phyloP scores from a whole-genome alignment of 1,140 invertebrate species.

The Drosophila varians region DNA sequence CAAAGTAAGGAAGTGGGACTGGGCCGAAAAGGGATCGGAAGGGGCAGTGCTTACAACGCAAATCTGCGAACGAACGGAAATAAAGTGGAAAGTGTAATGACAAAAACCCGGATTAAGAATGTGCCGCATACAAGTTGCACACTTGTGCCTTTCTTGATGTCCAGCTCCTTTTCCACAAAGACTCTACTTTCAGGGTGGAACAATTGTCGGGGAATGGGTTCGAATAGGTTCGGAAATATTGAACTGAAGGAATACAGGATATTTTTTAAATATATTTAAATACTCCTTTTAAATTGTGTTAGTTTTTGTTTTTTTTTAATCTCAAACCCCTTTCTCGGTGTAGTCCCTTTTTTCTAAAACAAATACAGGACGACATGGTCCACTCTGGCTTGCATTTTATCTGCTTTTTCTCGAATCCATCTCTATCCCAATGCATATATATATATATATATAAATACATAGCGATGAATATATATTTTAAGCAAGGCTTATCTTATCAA shows the following conservation, averaged over 20 bases:
- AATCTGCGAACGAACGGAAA: conserved; percentile 63
- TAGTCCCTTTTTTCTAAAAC: no score
- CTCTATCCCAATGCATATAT: conserved; percentile 14
- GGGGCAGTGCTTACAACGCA: conserved; percentile 55
- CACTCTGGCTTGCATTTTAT: neutral
- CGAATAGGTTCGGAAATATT: no score
- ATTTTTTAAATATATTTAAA: no score
- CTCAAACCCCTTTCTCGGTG: no score
- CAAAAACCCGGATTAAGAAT: conserved; percentile 77
- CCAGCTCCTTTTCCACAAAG: conserved; percentile 25
- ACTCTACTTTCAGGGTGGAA: conserved; percentile 10
- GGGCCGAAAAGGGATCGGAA: neutral
- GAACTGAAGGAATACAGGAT: no score
- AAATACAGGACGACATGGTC: neutral
- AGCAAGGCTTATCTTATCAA: conserved; percentile 80
- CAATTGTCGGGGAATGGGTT: no score
- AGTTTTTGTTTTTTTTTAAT: no score
- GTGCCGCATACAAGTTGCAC: conserved; percentile 78
- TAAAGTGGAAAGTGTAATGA: conserved; percentile 73
- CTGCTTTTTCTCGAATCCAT: conserved; percentile 1
- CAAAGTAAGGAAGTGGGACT: conserved; percentile 22
- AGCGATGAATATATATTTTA: conserved; percentile 74
- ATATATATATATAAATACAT: conserved; percentile 19
- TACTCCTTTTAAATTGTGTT: no score
- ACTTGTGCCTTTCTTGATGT: conserved; percentile 57